Conservation (phyloP, 2,797 vertebrate genomes). For the Platalea minor region DNA sequence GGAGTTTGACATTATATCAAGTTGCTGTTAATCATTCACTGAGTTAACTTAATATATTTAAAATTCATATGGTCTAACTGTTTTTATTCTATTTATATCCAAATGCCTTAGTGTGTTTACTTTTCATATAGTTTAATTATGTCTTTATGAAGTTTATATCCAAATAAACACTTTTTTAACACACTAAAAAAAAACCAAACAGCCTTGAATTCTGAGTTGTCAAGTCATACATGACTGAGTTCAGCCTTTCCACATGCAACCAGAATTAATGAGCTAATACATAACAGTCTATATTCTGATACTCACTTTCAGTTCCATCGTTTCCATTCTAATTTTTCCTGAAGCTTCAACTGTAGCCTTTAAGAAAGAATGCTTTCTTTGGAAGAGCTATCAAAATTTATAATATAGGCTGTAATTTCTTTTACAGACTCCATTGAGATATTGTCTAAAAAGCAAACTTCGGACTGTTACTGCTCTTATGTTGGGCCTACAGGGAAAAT, state of each 20-base stretch:
- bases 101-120: not conserved
- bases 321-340: not conserved
- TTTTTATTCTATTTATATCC: not conserved
- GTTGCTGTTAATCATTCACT: not conserved
- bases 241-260: not conserved
- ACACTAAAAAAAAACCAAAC: not conserved
- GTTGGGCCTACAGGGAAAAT: not conserved
- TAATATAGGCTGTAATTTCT: not conserved
- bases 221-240: not conserved
- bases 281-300: not conserved
- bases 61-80: not conserved
- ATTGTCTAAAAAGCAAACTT: not conserved
- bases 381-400: not conserved
- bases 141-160: not conserved
- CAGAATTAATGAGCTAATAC: not conserved
- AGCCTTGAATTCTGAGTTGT: not conserved
- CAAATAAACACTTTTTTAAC: not conserved
- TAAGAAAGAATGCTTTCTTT: not conserved
- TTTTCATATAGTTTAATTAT: not conserved
- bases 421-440: not conserved
- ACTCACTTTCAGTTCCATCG: not conserved
- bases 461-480: not conserved
- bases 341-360: not conserved
- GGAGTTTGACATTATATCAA: not conserved
- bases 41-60: not conserved